Base-by-base conservation (phyloP, 2,888 invertebrate species). In the Physocephala rufipes region DNA sequence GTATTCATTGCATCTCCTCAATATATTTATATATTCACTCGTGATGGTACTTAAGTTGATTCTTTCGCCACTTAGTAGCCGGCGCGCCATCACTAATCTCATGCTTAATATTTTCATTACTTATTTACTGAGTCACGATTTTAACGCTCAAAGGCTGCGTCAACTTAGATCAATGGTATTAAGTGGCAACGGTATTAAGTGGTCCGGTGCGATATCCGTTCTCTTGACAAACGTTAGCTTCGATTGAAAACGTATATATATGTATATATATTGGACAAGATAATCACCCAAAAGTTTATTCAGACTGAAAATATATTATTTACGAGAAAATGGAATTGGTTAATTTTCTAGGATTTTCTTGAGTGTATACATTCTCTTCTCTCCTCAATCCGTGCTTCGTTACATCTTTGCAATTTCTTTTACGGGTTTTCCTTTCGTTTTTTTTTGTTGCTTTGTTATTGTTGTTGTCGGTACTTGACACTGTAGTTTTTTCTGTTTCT, bases 91-190 rank as follows among this genome's bases (percentile, higher is more conserved):
- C 66, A 49, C 61, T 68, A 68, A 68, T 61, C 68, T 21, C 24
- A 36, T 62, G 68, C 68, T 68, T 68, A 49, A 19, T 36, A 61
- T 61, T 61, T 49, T 61, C 51, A n/a, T 24, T 15, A 28, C 58
- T n/a, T n/a, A 67, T 67, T 67, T 36, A 28, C 58, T 67, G 59
- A 58, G 67, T 67, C 67, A 49, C 68, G 68, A 61, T 68, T 62
- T 61, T 24, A 16, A 28, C 30, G 67, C 55, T 45, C 45, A 24
- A 36, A 62, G 24, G 30, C 62, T 51, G n/a, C 68, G 62, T 61
- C 68, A 61, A 36, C 36, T 45, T 47, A 51, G 61, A 61, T 68
- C 61, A 68, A 36, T 45, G 45, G 59, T n/a, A n/a, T 51, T 49
- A 15, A 36, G 19, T 7, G 15, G 55, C 65, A n/a, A 28, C n/a